phyloP scores from a whole-genome alignment of 1,140 invertebrate genomes.

The Melitaea cinxia region DNA sequence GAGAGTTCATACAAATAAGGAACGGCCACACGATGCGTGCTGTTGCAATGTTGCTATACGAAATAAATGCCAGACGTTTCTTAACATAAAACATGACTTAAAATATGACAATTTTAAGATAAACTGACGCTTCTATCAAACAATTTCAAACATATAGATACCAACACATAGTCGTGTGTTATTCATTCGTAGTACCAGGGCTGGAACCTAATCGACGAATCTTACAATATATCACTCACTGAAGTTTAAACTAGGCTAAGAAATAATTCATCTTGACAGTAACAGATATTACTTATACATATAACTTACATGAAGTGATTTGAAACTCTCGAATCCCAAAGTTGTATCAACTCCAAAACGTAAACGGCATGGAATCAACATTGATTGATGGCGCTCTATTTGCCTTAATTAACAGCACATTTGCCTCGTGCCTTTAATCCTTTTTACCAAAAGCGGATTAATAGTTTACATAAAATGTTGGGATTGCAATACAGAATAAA shows the following conservation, averaged over 20 bases:
- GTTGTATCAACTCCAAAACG: slow-evolving; percentile 15
- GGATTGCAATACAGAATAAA: too few relatives aligned
- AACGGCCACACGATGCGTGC: too few relatives aligned
- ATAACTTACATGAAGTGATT: not conserved
- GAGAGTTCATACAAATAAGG: too few relatives aligned
- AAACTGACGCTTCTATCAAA: too few relatives aligned
- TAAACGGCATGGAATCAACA: slow-evolving; percentile 26
- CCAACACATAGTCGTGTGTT: too few relatives aligned
- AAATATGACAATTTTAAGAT: too few relatives aligned
- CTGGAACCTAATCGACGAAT: not conserved
- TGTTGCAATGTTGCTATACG: too few relatives aligned
- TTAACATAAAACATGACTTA: too few relatives aligned
- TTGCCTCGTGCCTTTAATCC: slow-evolving; percentile 31
- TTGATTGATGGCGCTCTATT: slow-evolving; percentile 42
- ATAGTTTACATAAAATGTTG: slow-evolving; percentile 19
- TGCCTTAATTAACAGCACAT: slow-evolving; percentile 40
- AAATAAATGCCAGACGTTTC: too few relatives aligned
- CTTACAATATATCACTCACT: not conserved
- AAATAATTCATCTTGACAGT: not conserved
- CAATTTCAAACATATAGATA: too few relatives aligned
- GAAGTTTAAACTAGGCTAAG: not conserved
- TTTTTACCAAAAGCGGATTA: slow-evolving; percentile 22
- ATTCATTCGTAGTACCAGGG: too few relatives aligned
- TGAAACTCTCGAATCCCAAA: not conserved
- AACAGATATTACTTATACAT: not conserved